Evolutionary conservation across 2,888 invertebrate genomes (phyloP).

Genomic region (Eulithis testata): DNA sequence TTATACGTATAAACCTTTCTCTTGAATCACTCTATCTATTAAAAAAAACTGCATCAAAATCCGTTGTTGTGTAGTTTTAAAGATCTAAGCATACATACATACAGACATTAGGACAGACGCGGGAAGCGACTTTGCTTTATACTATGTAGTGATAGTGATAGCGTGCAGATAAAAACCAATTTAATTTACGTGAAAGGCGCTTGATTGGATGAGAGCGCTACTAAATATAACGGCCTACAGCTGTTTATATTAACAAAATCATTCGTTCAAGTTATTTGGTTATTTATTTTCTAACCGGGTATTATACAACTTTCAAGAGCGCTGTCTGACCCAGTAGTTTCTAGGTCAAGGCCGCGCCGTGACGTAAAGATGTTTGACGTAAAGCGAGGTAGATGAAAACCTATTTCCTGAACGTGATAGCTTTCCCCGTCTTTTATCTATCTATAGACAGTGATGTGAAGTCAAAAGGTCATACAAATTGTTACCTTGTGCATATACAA

Average conservation of each 20-base stretch:
- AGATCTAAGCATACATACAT: too few species aligned
- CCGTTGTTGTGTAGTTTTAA: too few species aligned
- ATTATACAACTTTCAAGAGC: slow-evolving; percentile 30
- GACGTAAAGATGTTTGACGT: slow-evolving; percentile 27
- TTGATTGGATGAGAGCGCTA: not conserved
- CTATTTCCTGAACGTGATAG: slow-evolving; percentile 27
- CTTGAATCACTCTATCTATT: too few species aligned
- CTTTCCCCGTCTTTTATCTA: slow-evolving; percentile 11
- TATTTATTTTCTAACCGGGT: slow-evolving; percentile 24
- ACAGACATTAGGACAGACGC: too few species aligned
- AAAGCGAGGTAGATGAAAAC: slow-evolving; percentile 24
- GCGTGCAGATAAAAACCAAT: slow-evolving; percentile 14
- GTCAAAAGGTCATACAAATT: slow-evolving; percentile 12
- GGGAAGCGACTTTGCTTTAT: too few species aligned
- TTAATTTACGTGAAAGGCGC: slow-evolving; percentile 16
- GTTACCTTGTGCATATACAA: slow-evolving; percentile 9
- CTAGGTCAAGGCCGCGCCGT: slow-evolving; percentile 30
- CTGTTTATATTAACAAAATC: not conserved
- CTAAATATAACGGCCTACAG: not conserved
- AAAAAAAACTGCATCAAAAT: too few species aligned
- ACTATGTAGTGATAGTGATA: too few species aligned
- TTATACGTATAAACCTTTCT: too few species aligned
- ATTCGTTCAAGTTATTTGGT: not conserved
- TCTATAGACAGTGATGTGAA: slow-evolving; percentile 3
- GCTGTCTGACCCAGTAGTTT: slow-evolving; percentile 28